These are phyloP conservation scores for Resseliella maxima DNA, from an alignment of 2,888 invertebrate genomes.

Conservation along the genomic window DNA sequence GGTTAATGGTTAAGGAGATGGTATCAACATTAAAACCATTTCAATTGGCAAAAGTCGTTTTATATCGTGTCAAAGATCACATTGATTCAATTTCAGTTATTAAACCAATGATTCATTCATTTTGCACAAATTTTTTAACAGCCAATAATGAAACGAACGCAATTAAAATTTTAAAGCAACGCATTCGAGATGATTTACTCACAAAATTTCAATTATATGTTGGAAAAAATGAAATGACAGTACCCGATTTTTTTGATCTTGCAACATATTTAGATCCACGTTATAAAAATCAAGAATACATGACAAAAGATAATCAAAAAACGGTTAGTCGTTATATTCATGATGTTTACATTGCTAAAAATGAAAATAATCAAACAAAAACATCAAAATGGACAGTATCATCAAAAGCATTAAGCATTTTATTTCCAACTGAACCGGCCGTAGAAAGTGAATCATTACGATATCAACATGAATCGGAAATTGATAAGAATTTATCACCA, in stretches of 20 bases:
- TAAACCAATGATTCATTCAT: conserved; percentile 39
- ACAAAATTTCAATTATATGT: conserved; percentile 12
- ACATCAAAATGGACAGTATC: background rate
- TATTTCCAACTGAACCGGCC: background rate
- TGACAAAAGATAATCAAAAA: background rate
- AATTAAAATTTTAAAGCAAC: background rate
- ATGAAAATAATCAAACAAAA: background rate
- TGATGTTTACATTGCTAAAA: background rate
- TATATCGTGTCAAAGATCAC: background rate
- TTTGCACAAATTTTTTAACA: conserved; percentile 30
- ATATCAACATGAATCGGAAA: background rate
- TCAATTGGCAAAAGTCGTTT: conserved; percentile 12
- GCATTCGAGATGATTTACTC: background rate
- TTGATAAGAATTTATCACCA: conserved; percentile 19
- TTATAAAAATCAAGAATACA: background rate
- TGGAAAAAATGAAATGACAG: background rate
- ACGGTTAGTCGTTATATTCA: background rate
- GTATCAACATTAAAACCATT: conserved; percentile 11
- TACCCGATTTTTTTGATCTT: conserved; percentile 17
- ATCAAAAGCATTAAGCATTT: conserved; percentile 36
- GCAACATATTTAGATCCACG: conserved; percentile 21
- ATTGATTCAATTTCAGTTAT: background rate
- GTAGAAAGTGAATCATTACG: background rate
- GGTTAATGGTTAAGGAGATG: conserved; percentile 10
- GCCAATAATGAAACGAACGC: background rate